Evolutionary conservation across 30 jellyfish, hydroid and myxozoan species (phyloP).

Genomic region (Hydractinia echinata): DNA sequence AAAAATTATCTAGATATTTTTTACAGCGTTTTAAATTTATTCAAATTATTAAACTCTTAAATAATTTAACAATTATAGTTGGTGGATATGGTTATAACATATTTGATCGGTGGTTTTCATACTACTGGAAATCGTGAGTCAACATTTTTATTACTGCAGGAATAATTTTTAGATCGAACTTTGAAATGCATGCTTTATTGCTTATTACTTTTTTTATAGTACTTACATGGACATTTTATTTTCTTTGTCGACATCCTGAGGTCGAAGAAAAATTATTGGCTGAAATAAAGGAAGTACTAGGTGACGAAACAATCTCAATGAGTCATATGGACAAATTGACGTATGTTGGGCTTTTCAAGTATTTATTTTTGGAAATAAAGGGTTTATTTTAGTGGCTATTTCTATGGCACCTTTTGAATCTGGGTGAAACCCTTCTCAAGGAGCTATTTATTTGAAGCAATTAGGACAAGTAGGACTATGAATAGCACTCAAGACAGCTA

Average conservation of each 20-base stretch:
- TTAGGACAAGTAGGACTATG: too few species aligned
- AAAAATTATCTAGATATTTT: too few species aligned
- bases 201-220: slow-evolving; percentile 15
- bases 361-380: too few species aligned
- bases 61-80: slow-evolving; percentile 27
- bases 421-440: too few species aligned
- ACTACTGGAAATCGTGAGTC: slow-evolving; percentile 87
- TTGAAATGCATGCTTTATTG: background rate
- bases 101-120: slow-evolving; percentile 81
- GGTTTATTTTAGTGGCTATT: too few species aligned
- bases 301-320: slow-evolving; percentile 48
- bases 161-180: background rate
- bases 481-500: too few species aligned
- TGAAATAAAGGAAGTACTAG: slow-evolving; percentile 47
- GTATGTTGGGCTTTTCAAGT: background rate
- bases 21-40: too few species aligned
- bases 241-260: slow-evolving; percentile 54
- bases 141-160: background rate
- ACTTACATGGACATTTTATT: slow-evolving; percentile 71
- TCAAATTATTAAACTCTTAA: too few species aligned
- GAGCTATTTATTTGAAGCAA: too few species aligned
- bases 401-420: too few species aligned
- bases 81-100: slow-evolving; percentile 56
- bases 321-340: slow-evolving; percentile 36
- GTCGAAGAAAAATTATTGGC: slow-evolving; percentile 44